Base-by-base conservation (phyloP, 2,888 invertebrate genomes). In the Palloptera scutellata region DNA sequence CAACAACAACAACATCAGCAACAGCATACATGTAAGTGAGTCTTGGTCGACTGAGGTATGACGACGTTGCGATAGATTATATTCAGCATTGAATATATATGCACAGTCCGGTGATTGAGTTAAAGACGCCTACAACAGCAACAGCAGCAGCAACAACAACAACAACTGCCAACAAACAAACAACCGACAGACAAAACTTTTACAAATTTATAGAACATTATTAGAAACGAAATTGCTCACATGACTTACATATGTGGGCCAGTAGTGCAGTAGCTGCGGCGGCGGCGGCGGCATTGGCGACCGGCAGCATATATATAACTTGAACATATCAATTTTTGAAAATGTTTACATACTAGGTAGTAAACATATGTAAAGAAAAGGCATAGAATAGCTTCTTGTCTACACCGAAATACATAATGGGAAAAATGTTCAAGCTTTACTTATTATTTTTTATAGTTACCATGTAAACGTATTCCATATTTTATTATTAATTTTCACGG, bases 181-280 rank as follows among this genome's bases (percentile, higher is more conserved):
- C 11, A n/a, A 12, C 6, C 48, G n/a, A 15, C 48, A 13, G 15
- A 13, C 48, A 15, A n/a, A 13, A 48, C 10, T 15, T 13, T n/a
- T 4, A 48, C 13, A 48, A 48, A 48, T n/a, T 48, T 48, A 48
- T 48, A 48, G 48, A 13, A 15, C 48, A 1, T 48, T 48, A 48
- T 48, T 48, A n/a, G 13, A 30, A 30, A 30, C 66, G 42, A 55
- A 61, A 61, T 57, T 66, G 57, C 52, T 19, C 30, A 30, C 63
- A 60, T 59, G 63, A 63, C 67, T 63, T 63, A 2, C 30, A 30
- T 30, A 67, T 67, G 60, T 67, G 61, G 67, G 67, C 59, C 67
- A 67, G 63, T 63, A 60, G 67, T 67, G 62, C 20, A 30, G 59
- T 58, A 41, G 59, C 57, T 41, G 64, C 48, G 20, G 63, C n/a